A percentile compares a stretch with the other conserved stretches of the same genome.
Conservation (phyloP, 2,888 invertebrate species). For the Mellilla xanthometata region DNA sequence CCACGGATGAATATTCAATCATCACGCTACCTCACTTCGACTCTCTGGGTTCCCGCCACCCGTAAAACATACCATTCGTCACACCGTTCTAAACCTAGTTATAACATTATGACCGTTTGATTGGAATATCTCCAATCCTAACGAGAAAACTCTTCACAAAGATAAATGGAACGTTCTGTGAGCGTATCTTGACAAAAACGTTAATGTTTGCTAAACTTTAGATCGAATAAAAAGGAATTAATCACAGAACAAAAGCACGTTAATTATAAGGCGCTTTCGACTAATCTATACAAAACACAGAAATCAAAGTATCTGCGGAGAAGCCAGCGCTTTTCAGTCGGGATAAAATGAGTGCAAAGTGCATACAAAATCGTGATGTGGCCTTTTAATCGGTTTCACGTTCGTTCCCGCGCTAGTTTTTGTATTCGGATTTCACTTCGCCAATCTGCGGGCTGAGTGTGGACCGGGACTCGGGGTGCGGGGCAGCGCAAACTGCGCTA, state of each 20-base stretch:
- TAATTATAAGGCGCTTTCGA: conserved; percentile 71
- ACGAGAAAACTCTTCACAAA: conserved; percentile 20
- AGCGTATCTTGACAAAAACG: conserved; percentile 32
- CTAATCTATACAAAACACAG: conserved; percentile 66
- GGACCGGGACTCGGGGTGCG: conserved; percentile 44
- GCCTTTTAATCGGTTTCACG: conserved; percentile 82
- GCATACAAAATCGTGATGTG: conserved; percentile 82
- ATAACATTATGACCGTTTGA: conserved; percentile 41
- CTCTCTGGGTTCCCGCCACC: conserved; percentile 54
- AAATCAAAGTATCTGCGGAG: conserved; percentile 65
- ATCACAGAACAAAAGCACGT: conserved; percentile 56
- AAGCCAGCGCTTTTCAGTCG: conserved; percentile 57
- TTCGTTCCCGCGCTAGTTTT: conserved; percentile 77
- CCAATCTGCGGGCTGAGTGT: conserved; percentile 68
- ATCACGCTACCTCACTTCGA: conserved; percentile 66
- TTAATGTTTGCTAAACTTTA: conserved; percentile 32
- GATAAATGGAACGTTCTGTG: conserved; percentile 23
- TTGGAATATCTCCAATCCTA: conserved; percentile 29
- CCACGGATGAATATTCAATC: conserved; percentile 81
- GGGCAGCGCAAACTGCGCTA: conserved; percentile 51
- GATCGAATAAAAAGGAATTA: conserved; percentile 37
- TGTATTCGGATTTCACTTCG: conserved; percentile 77
- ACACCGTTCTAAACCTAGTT: conserved; percentile 48
- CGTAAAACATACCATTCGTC: conserved; percentile 55
- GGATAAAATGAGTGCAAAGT: conserved; percentile 79